These are phyloP conservation scores for Panzeria rudis DNA, from an alignment of 2,888 invertebrate genomes.

Conservation along the genomic window DNA sequence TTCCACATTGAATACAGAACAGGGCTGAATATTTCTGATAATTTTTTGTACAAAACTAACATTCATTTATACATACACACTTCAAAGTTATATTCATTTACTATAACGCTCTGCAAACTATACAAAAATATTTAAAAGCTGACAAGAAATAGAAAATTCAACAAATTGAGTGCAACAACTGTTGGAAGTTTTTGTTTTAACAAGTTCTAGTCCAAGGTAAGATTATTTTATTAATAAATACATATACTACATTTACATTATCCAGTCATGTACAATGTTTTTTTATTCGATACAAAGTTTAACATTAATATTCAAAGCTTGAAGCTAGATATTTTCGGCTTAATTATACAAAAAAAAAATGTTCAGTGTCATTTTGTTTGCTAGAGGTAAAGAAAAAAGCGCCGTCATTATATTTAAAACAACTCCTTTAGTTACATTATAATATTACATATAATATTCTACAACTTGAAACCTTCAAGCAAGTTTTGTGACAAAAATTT, in stretches of 20 bases:
- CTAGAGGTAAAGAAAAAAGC: background rate
- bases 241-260: background rate
- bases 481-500: too few relatives aligned
- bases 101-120: too few relatives aligned
- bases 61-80: too few relatives aligned
- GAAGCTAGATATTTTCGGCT: background rate
- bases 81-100: too few relatives aligned
- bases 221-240: background rate
- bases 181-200: background rate
- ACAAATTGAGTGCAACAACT: background rate
- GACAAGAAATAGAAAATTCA: background rate
- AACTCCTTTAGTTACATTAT: background rate
- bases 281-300: background rate
- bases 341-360: background rate
- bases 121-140: background rate
- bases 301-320: background rate
- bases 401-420: too few relatives aligned
- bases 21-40: too few relatives aligned
- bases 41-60: too few relatives aligned
- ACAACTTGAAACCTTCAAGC: too few relatives aligned
- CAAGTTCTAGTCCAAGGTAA: background rate
- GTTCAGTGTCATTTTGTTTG: background rate
- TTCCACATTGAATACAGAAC: too few relatives aligned
- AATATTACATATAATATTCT: too few relatives aligned
- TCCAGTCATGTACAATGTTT: background rate